Evolutionary conservation across 2,888 invertebrate genomes (phyloP), one percentile per base, ranked within the genome.

Genomic region (Apodemia duryi): DNA sequence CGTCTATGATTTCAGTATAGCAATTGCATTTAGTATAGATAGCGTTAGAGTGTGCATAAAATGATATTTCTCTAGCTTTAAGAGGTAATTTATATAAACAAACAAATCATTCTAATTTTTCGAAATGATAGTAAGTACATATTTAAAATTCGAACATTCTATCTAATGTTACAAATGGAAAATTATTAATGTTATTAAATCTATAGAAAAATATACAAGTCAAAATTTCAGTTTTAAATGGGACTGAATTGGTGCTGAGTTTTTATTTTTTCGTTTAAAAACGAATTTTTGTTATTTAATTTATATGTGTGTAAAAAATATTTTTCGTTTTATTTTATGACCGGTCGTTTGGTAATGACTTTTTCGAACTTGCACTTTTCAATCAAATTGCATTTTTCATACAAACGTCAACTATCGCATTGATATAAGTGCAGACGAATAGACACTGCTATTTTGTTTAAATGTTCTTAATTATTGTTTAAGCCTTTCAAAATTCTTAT

Each of bases 181-280:
- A 51, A 51, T 52, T 61, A 61, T 51, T 61, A 65, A 65, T 65
- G 64, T 65, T 65, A 65, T 51, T 51, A 65, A 65, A 65, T 65
- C 49, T 65, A 51, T 65, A 65, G 38, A 61, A 46, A 49, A 35
- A 61, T n/a, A 28, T 57, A 57, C 2, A 11, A 54, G 29, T 54
- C 29, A 32, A 29, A 29, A 32, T 57, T 57, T 57, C 57, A 57
- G 32, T 32, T 63, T 63, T 61, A 57, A 61, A 46, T 65, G 49
- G 32, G 52, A 66, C 60, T 51, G 63, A n/a, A 64, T 66, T 54
- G 67, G 67, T 67, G 67, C 67, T 67, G 65, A 60, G 57, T 52
- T 63, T 57, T 57, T 57, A 13, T n/a, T 57, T 51, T 60, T 60
- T 60, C 63, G 61, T 66, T 66, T 66, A 61, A 46, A 62, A 64